These are phyloP conservation scores for Geotrupes spiniger DNA, from an alignment of 2,888 invertebrate species.

Conservation along the genomic window DNA sequence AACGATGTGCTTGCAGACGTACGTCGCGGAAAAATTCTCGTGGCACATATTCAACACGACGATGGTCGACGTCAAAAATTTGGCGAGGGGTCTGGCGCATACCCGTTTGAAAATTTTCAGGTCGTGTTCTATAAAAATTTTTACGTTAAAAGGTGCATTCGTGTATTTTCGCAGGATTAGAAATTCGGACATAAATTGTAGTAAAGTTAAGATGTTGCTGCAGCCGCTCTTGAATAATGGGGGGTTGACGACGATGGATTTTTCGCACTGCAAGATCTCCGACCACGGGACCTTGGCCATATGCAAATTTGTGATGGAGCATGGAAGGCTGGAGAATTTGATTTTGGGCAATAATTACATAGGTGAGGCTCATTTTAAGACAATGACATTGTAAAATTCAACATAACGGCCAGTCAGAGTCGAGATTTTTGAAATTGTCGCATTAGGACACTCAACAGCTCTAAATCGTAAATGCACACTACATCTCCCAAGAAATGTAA, in stretches of 20 bases:
- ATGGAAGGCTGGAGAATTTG: slow-evolving; percentile 32
- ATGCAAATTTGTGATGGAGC: slow-evolving; percentile 35
- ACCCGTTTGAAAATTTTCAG: slow-evolving; percentile 36
- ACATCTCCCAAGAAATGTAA: no score
- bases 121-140: slow-evolving; percentile 25
- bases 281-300: slow-evolving; percentile 39
- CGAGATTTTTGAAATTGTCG: no score
- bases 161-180: slow-evolving; percentile 32
- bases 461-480: no score
- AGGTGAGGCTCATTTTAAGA: slow-evolving; percentile 26
- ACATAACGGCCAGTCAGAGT: no score
- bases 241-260: slow-evolving; percentile 37
- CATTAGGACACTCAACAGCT: no score
- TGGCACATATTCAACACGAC: slow-evolving; percentile 40
- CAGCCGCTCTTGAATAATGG: slow-evolving; percentile 37
- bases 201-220: slow-evolving; percentile 37
- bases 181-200: slow-evolving; percentile 43
- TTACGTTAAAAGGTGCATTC: neutral
- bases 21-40: slow-evolving; percentile 40
- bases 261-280: slow-evolving; percentile 44
- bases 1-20: slow-evolving; percentile 30
- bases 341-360: slow-evolving; percentile 41
- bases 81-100: slow-evolving; percentile 41
- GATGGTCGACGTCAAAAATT: slow-evolving; percentile 36
- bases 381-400: no score